A percentile compares a stretch with the other conserved stretches of the same genome.
phyloP scores from a whole-genome alignment of 2,888 invertebrate genomes.

The Melinopterus prodromus region DNA sequence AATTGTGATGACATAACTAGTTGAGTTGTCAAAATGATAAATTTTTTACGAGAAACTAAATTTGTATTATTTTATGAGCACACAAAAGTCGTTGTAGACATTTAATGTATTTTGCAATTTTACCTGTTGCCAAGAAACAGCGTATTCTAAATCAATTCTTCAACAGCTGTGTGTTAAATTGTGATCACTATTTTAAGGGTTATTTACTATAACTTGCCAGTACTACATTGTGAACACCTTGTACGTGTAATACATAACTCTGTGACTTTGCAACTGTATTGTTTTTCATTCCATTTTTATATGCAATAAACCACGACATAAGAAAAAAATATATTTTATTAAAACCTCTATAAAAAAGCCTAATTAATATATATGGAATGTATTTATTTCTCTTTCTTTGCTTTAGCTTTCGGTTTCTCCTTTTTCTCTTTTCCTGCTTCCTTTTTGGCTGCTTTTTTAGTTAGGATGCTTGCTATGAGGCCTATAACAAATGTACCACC shows the following conservation, averaged over 20 bases:
- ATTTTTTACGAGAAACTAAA: too few relatives aligned
- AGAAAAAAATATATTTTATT: constrained; percentile 10
- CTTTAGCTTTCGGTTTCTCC: constrained; percentile 29
- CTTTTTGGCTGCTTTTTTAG: constrained; percentile 39
- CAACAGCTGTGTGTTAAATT: not conserved
- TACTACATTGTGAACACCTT: not conserved
- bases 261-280: not conserved
- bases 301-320: not conserved
- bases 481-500: constrained; percentile 61
- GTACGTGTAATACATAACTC: not conserved
- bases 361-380: not conserved
- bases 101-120: too few relatives aligned
- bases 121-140: not conserved
- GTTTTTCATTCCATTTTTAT: not conserved
- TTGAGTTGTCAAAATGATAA: too few relatives aligned
- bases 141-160: not conserved
- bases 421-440: not conserved
- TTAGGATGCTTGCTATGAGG: constrained; percentile 57
- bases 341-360: constrained; percentile 14
- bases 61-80: too few relatives aligned
- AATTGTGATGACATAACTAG: too few relatives aligned
- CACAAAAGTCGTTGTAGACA: too few relatives aligned
- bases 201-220: not conserved
- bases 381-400: constrained; percentile 40
- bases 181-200: not conserved